Percentiles rank a stretch among this genome's conserved stretches.
phyloP scores from a whole-genome alignment of 2,888 invertebrate species.

The Congeria kusceri region DNA sequence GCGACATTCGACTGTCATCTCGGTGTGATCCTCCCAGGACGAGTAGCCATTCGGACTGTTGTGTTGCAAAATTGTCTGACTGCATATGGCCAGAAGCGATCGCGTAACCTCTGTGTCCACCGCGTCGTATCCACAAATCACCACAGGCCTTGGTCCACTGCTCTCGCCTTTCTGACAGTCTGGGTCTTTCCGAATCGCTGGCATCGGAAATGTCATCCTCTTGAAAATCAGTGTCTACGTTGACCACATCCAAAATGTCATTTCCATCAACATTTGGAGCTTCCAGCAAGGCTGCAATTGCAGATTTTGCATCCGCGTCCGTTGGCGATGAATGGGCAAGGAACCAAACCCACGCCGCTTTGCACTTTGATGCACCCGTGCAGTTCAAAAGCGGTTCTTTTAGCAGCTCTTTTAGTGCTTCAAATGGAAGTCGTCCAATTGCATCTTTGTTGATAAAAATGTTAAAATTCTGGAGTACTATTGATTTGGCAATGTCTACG shows the following conservation, averaged over 20 bases:
- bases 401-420: slow-evolving; percentile 24
- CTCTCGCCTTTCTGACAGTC: not conserved
- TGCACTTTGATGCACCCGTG: slow-evolving; percentile 36
- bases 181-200: slow-evolving; percentile 20
- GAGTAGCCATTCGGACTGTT: slow-evolving; percentile 33
- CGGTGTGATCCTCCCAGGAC: slow-evolving; percentile 39
- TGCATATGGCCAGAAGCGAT: not conserved
- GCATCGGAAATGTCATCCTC: slow-evolving; percentile 25
- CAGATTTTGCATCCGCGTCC: not conserved
- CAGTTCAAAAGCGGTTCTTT: slow-evolving; percentile 47
- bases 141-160: slow-evolving; percentile 28
- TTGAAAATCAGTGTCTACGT: slow-evolving; percentile 28
- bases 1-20: slow-evolving; percentile 31
- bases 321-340: slow-evolving; percentile 13
- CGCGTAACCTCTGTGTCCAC: no score
- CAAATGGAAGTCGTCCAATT: slow-evolving; percentile 14
- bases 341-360: slow-evolving; percentile 50
- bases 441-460: slow-evolving; percentile 33
- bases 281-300: not conserved
- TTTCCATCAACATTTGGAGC: not conserved
- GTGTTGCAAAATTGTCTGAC: not conserved
- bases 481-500: slow-evolving; percentile 43
- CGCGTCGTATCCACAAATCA: slow-evolving; percentile 31
- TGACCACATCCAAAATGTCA: slow-evolving; percentile 2
- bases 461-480: slow-evolving; percentile 41